Evolutionary conservation across 53 echinoderm and acorn worm species (phyloP).

Genomic region (Holothuria leucospilota): DNA sequence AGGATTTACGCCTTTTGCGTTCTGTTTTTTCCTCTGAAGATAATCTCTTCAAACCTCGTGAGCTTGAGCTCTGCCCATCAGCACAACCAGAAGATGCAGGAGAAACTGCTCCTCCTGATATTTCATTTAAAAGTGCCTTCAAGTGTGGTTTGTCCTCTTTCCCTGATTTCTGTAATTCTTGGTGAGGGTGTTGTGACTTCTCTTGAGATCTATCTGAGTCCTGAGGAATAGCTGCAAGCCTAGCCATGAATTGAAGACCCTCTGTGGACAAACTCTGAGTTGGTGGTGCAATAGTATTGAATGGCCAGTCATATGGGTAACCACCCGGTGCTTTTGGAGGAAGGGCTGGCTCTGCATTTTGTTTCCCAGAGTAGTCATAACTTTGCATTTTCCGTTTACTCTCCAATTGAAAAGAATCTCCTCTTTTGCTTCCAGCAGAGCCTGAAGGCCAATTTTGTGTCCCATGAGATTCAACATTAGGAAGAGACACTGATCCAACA

Average conservation of each 20-base stretch:
- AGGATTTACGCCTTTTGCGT: conserved; percentile 30
- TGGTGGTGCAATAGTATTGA: conserved; percentile 48
- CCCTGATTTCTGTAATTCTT: not conserved
- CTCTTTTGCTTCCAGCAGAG: not conserved
- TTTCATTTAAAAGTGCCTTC: conserved; percentile 89
- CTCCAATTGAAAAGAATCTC: not conserved
- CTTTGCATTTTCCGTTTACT: not conserved
- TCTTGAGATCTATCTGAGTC: conserved; percentile 37
- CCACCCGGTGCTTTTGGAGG: not conserved
- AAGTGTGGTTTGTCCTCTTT: conserved; percentile 85
- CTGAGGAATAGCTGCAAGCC: conserved; percentile 65
- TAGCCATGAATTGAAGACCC: conserved; percentile 84
- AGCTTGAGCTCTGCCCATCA: conserved; percentile 24
- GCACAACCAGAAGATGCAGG: conserved; percentile 39
- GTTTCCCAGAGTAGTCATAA: conserved; percentile 17
- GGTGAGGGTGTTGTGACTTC: conserved; percentile 7
- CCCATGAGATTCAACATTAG: no score
- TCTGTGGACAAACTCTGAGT: conserved; percentile 70
- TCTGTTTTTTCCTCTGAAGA: conserved; percentile 43
- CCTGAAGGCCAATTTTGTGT: conserved; percentile 1
- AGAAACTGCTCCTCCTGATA: conserved; percentile 49
- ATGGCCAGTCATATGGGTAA: conserved; percentile 59
- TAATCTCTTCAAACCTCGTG: conserved; percentile 6
- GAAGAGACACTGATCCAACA: no score
- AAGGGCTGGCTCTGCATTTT: not conserved